Percentiles rank a stretch among this genome's conserved stretches.
phyloP scores from a whole-genome alignment of 2,888 invertebrate species.

The Drosophila paranaensis region DNA sequence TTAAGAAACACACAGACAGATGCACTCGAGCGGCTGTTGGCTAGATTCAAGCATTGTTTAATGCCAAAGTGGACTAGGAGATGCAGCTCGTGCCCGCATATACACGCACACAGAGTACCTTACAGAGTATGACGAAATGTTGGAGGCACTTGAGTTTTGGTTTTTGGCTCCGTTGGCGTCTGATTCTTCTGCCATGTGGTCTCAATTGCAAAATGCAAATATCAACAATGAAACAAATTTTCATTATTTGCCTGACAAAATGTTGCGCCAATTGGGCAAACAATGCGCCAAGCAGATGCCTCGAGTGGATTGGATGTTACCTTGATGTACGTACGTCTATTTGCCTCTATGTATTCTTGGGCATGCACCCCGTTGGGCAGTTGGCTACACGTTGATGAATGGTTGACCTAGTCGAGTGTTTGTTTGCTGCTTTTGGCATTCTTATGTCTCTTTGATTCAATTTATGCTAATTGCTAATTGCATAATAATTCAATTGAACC shows the following conservation, averaged over 20 bases:
- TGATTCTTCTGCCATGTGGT: slow-evolving; percentile 43
- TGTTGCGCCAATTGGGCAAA: slow-evolving; percentile 70
- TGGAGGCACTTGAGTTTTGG: slow-evolving; percentile 53
- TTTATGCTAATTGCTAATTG: slow-evolving; percentile 82
- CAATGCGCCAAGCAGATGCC: slow-evolving; percentile 44
- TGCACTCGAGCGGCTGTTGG: slow-evolving; percentile 52
- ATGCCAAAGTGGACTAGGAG: slow-evolving; percentile 36
- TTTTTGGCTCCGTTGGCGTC: slow-evolving; percentile 7
- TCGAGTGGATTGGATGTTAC: slow-evolving; percentile 42
- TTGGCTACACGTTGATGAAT: slow-evolving; percentile 41
- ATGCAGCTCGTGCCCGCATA: slow-evolving; percentile 53
- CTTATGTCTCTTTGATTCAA: slow-evolving; percentile 61
- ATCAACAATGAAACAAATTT: slow-evolving; percentile 73
- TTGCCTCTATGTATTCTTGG: background rate
- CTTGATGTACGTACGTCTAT: slow-evolving; percentile 35
- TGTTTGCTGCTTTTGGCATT: slow-evolving; percentile 59
- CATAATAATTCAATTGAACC: slow-evolving; percentile 78
- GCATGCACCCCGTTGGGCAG: slow-evolving; percentile 40
- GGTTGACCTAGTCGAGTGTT: slow-evolving; percentile 75
- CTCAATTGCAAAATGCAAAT: slow-evolving; percentile 74
- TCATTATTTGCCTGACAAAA: slow-evolving; percentile 75
- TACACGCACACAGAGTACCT: background rate
- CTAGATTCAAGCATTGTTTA: slow-evolving; percentile 70
- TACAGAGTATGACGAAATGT: slow-evolving; percentile 56
- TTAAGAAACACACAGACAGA: slow-evolving; percentile 50